Evolutionary conservation across 2,888 invertebrate genomes (phyloP).

Genomic region (Pyrocoelia pectoralis): DNA sequence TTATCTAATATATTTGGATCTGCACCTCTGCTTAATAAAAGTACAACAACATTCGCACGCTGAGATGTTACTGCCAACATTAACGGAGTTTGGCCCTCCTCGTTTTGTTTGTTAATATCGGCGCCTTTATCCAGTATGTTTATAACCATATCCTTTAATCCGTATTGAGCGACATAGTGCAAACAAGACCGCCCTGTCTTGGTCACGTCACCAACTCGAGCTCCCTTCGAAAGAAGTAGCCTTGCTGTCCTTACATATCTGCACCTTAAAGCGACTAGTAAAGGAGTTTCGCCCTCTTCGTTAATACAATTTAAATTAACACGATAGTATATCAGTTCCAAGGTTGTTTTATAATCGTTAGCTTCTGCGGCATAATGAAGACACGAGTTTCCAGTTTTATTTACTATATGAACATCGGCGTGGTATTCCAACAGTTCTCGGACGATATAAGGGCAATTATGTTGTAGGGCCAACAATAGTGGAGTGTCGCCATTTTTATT

Average conservation of each 20-base stretch:
- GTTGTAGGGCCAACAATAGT: not conserved
- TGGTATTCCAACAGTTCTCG: not conserved
- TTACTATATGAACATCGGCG: not conserved
- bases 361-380: not conserved
- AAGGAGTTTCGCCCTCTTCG: not conserved
- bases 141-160: not conserved
- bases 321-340: not conserved
- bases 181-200: not conserved
- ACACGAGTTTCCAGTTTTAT: not conserved
- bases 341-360: too few species aligned
- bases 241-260: not conserved
- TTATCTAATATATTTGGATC: not conserved
- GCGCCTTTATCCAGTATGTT: not conserved
- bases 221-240: not conserved
- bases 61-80: not conserved
- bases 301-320: not conserved
- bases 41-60: not conserved
- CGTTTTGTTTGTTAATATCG: not conserved
- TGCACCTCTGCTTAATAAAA: not conserved
- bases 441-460: not conserved
- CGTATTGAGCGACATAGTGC: not conserved
- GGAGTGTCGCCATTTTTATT: conserved; percentile 5
- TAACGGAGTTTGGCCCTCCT: not conserved
- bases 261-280: not conserved
- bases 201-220: not conserved